Conservation (phyloP, 2,888 invertebrate genomes). For the Escarpia spicata region DNA sequence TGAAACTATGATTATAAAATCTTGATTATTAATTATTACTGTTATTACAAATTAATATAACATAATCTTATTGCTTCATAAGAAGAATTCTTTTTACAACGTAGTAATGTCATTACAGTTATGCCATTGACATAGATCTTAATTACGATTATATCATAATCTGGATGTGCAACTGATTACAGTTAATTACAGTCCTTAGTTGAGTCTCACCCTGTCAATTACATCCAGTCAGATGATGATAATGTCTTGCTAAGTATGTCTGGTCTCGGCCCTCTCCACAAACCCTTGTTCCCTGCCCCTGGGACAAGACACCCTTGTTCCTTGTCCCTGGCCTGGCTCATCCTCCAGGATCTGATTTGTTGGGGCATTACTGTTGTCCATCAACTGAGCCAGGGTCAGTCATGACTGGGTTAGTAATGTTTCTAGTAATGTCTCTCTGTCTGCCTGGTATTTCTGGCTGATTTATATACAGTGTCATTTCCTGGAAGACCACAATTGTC, state of each 20-base stretch:
- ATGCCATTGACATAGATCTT: not conserved
- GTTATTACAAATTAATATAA: not conserved
- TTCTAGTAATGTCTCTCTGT: not conserved
- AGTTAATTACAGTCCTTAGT: not conserved
- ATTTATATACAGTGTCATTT: not conserved
- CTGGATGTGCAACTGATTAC: not conserved
- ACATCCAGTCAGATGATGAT: no score
- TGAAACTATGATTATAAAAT: no score
- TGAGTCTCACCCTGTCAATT: not conserved
- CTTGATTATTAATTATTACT: no score
- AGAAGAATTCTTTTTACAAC: not conserved
- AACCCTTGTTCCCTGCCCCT: not conserved
- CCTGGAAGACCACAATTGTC: conserved; percentile 3
- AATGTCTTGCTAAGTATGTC: not conserved
- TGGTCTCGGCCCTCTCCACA: not conserved
- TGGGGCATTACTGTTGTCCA: not conserved
- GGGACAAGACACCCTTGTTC: not conserved
- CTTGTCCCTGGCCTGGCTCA: not conserved
- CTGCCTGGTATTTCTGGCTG: conserved; percentile 2
- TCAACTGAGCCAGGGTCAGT: not conserved
- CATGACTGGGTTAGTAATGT: not conserved
- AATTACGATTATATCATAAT: not conserved
- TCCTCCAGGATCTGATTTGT: not conserved
- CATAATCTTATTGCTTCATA: not conserved
- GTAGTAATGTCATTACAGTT: not conserved